phyloP scores from a whole-genome alignment of 2,888 invertebrate species.

The Caenorhabditis sinica region DNA sequence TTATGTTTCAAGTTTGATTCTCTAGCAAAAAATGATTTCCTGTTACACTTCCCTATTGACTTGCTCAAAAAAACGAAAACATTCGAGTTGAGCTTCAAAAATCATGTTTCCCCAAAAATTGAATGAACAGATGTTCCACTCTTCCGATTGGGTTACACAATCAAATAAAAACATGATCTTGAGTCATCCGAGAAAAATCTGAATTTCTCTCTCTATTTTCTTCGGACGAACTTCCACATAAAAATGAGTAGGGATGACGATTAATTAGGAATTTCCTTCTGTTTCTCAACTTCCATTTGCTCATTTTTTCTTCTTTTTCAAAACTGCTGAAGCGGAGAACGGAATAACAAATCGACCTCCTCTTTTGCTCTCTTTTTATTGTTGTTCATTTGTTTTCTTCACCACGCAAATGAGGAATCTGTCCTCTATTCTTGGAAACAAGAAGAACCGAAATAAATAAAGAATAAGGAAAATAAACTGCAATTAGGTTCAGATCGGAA shows the following conservation, averaged over 20 bases:
- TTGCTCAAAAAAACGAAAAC: conserved; percentile 1
- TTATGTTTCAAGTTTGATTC: no score
- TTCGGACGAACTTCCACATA: not conserved
- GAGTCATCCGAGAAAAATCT: conserved; percentile 10
- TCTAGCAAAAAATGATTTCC: no score
- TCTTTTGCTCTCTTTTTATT: conserved; percentile 38
- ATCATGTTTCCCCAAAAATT: not conserved
- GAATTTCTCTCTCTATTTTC: not conserved
- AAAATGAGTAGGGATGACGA: conserved; percentile 12
- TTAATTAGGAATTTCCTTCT: conserved; percentile 29
- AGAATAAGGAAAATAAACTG: not conserved
- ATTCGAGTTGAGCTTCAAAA: not conserved
- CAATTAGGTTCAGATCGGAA: no score
- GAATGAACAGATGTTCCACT: conserved; percentile 25
- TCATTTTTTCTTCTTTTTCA: conserved; percentile 28
- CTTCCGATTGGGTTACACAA: conserved; percentile 2
- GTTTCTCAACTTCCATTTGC: not conserved
- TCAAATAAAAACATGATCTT: conserved; percentile 8
- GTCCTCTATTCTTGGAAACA: conserved; percentile 1
- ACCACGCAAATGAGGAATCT: conserved; percentile 32
- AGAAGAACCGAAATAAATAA: not conserved
- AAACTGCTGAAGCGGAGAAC: conserved; percentile 56
- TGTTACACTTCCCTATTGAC: not conserved
- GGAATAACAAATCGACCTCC: conserved; percentile 54
- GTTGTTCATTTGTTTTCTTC: conserved; percentile 52